Percentiles rank a stretch among this genome's conserved stretches.
Conservation (phyloP, 2,888 invertebrate species). For the Apamea monoglypha region DNA sequence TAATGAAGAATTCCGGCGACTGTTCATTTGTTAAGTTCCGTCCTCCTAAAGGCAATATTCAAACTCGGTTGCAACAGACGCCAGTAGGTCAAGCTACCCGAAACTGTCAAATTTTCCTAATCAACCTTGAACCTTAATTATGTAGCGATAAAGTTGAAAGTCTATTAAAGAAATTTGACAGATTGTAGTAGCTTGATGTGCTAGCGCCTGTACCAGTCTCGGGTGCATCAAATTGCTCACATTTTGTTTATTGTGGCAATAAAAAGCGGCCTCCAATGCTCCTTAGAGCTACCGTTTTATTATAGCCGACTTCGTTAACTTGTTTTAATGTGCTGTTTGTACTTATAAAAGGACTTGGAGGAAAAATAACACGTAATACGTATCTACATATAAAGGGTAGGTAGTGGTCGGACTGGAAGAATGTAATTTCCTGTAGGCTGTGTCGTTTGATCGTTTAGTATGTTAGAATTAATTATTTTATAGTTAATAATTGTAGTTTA, state of each 20-base stretch:
- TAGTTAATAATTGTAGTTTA: background rate
- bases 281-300: constrained; percentile 53
- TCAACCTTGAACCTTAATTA: too few relatives aligned
- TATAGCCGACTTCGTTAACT: constrained; percentile 55
- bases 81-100: too few relatives aligned
- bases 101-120: too few relatives aligned
- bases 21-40: constrained; percentile 22
- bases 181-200: too few relatives aligned
- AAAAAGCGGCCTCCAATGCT: constrained; percentile 60
- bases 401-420: background rate
- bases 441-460: background rate
- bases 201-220: constrained; percentile 13
- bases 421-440: constrained; percentile 5
- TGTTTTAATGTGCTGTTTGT: constrained; percentile 49
- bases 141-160: too few relatives aligned
- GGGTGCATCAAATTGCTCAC: constrained; percentile 62
- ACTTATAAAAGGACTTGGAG: constrained; percentile 22
- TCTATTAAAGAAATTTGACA: too few relatives aligned
- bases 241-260: constrained; percentile 67
- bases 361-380: constrained; percentile 4
- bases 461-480: background rate
- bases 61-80: constrained; percentile 9
- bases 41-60: constrained; percentile 27
- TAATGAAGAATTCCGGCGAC: constrained; percentile 45
- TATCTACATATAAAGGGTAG: background rate